Percentiles rank a stretch among this genome's conserved stretches.
Evolutionary conservation across 2,888 invertebrate genomes (phyloP).

Genomic region (Aporophyla lueneburgensis): DNA sequence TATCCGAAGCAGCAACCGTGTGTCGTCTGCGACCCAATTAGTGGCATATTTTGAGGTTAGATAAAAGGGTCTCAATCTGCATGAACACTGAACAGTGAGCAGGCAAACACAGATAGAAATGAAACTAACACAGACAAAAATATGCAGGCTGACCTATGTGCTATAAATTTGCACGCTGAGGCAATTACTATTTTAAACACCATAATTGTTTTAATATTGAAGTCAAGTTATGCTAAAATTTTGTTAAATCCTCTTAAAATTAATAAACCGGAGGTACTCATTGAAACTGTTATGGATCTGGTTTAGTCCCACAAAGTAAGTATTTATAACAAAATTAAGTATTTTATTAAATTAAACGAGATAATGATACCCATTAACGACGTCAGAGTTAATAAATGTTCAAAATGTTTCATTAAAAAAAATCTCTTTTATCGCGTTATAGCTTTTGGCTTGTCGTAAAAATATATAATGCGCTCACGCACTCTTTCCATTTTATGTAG

Average conservation of each 20-base stretch:
- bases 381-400: slow-evolving; percentile 28
- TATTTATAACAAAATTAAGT: background rate
- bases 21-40: slow-evolving; percentile 38
- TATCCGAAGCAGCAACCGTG: background rate
- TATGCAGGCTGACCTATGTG: background rate
- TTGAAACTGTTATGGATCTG: background rate
- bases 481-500: slow-evolving; percentile 38
- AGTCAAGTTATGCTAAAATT: too few relatives aligned
- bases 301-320: slow-evolving; percentile 4
- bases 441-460: slow-evolving; percentile 43
- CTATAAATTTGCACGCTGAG: background rate
- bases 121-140: background rate
- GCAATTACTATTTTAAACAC: too few relatives aligned
- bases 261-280: background rate
- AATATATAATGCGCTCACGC: slow-evolving; percentile 45
- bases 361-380: slow-evolving; percentile 23
- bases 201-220: background rate
- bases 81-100: slow-evolving; percentile 17
- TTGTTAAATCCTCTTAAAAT: background rate
- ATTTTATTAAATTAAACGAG: slow-evolving; percentile 21
- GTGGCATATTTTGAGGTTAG: slow-evolving; percentile 25
- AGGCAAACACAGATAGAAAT: background rate
- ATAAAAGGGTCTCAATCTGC: background rate
- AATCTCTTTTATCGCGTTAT: slow-evolving; percentile 37
- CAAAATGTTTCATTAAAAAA: slow-evolving; percentile 43